phyloP scores from a whole-genome alignment of 2,888 invertebrate genomes.

The Luperina testacea region DNA sequence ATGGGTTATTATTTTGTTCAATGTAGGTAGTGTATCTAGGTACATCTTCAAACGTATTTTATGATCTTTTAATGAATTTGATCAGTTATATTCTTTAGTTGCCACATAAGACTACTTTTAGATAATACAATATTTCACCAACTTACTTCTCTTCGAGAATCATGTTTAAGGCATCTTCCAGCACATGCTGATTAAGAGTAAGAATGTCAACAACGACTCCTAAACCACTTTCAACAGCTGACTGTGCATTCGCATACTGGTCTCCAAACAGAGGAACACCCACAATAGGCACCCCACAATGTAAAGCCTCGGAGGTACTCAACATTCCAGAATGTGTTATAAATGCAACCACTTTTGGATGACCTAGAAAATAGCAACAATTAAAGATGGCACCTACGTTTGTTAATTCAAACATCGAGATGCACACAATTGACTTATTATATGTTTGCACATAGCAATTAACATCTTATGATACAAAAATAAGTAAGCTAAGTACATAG shows the following conservation, averaged over 20 bases:
- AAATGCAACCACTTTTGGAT: conserved; percentile 87
- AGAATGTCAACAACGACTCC: conserved; percentile 80
- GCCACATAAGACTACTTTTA: not conserved
- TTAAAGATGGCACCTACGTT: not conserved
- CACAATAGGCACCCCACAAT: conserved; percentile 80
- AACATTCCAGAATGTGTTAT: conserved; percentile 77
- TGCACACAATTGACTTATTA: not conserved
- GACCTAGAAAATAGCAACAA: conserved; percentile 75
- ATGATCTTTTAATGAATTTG: not conserved
- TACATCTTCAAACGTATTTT: not conserved
- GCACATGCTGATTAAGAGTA: conserved; percentile 41
- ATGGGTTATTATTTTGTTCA: not conserved
- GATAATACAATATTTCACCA: not conserved
- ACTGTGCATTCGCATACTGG: conserved; percentile 86
- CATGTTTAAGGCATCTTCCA: conserved; percentile 56
- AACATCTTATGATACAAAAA: not conserved
- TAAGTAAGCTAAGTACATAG: not conserved
- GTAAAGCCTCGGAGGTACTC: conserved; percentile 83
- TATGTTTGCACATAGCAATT: not conserved
- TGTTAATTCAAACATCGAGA: too few relatives aligned
- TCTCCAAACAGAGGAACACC: conserved; percentile 89
- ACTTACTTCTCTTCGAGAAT: conserved; percentile 63
- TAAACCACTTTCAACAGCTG: conserved; percentile 82
- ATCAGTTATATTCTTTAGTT: not conserved
- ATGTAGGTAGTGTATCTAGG: not conserved